A percentile compares a stretch with the other conserved stretches of the same genome.
These are phyloP conservation scores for Pogonomyrmex barbatus DNA, from an alignment of 1,140 invertebrate species.

Conservation along the genomic window DNA sequence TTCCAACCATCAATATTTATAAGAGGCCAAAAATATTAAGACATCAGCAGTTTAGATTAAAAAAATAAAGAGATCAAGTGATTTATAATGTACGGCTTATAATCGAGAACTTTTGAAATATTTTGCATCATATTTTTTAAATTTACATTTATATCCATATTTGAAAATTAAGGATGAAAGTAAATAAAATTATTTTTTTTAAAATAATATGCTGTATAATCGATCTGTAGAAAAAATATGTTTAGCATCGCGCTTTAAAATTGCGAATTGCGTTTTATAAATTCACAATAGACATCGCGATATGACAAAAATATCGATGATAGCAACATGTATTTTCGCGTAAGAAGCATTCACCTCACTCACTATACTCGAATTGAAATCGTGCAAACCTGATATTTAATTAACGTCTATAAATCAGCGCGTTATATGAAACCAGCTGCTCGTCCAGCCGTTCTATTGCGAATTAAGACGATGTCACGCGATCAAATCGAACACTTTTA, in stretches of 20 bases:
- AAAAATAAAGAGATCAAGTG: constrained; percentile 2
- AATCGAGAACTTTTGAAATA: not conserved
- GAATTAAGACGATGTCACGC: constrained; percentile 51
- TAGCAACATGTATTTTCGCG: constrained; percentile 23
- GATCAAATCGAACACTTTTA: constrained; percentile 23
- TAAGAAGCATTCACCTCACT: constrained; percentile 64
- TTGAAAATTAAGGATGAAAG: not conserved
- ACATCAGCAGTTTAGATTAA: not conserved
- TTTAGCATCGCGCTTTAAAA: not conserved
- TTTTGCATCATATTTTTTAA: not conserved
- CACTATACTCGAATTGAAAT: constrained; percentile 69
- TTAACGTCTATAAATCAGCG: constrained; percentile 72
- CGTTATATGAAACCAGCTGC: constrained; percentile 73
- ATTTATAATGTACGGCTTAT: not conserved
- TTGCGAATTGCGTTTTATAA: not conserved
- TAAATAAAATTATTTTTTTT: not conserved
- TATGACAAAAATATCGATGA: constrained; percentile 33
- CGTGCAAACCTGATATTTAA: constrained; percentile 78
- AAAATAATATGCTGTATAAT: not conserved
- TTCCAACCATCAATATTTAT: not conserved
- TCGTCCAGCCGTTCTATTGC: constrained; percentile 47
- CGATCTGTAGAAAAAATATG: not conserved
- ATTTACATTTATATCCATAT: not conserved
- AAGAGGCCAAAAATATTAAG: not conserved
- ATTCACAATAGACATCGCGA: not conserved